Base-by-base conservation (phyloP, 1,140 invertebrate species). In the Mizuhopecten yessoensis region DNA sequence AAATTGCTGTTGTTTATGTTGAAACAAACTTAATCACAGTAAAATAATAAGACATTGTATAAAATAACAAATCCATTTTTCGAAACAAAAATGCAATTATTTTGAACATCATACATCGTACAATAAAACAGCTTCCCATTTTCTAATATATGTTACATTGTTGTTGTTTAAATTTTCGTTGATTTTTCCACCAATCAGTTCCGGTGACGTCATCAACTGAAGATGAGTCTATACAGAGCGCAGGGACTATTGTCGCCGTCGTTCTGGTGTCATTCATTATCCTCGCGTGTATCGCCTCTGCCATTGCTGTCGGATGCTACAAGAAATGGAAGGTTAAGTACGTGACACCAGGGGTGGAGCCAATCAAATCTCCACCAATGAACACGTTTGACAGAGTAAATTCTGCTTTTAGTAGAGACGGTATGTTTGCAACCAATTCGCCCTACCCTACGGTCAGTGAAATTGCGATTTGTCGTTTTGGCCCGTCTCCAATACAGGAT, bases 401-500 rank as follows among this genome's bases (percentile, higher is more conserved):
- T 0, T 91, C 90, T 23, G 86, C 88, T 17, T 49, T 87, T n/a
- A 91, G 90, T 34, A 34, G 88, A 20, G 90, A 92, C 87, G 91
- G 92, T 15, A 39, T 90, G 86, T 88, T 93, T 9, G 91, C 93
- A 2, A 91, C 91, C 13, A 92, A 91, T 86, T 92, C 91, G 15
- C 93, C 93, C 0, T 92, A 91, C 33, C 93, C 93, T 1, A 93
- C 93, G 2, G 88, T 93, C n/a, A 93, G 93, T 88, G 93, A 93
- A 88, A 87, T 93, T 13, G 93, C 93, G 1, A 29, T 92, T 20
- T 90, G 87, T 34, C 86, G 92, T 33, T 93, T 92, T 45, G 93
- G 93, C n/a, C 93, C 91, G 7, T 92, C 91, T 13, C 90, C 91
- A 5, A 91, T 92, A 42, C 92, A 91, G 33, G 93, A 93, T 34